These are phyloP conservation scores for Piezodorus guildinii DNA, from an alignment of 1,140 invertebrate genomes.

Conservation along the genomic window DNA sequence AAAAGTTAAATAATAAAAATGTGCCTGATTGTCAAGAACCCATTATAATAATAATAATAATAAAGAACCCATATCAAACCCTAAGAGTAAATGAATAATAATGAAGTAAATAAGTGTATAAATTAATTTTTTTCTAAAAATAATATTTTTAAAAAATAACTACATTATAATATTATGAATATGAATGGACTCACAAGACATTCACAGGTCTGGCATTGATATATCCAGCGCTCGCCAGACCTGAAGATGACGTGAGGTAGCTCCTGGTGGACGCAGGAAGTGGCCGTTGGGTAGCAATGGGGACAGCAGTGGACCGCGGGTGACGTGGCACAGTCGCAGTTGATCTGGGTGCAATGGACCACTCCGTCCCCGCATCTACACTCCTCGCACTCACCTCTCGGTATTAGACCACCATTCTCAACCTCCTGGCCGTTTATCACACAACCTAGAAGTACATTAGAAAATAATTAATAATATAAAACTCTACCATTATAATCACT, in stretches of 20 bases:
- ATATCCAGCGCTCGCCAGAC: conserved; percentile 75
- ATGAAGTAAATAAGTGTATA: no score
- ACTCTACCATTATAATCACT: no score
- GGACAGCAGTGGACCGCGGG: conserved; percentile 48
- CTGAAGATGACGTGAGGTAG: conserved; percentile 57
- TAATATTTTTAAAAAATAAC: no score
- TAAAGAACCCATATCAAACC: no score
- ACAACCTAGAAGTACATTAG: conserved; percentile 39
- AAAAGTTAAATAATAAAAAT: no score
- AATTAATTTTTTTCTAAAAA: no score
- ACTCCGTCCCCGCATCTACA: conserved; percentile 52
- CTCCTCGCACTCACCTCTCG: conserved; percentile 43
- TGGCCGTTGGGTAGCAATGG: conserved; percentile 52
- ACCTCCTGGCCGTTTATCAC: conserved; percentile 47
- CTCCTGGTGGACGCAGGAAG: conserved; percentile 66
- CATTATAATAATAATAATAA: no score
- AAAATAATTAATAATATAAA: neutral
- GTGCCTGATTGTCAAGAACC: no score
- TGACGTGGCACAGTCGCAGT: conserved; percentile 43
- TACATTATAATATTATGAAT: no score
- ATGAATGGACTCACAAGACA: conserved; percentile 53
- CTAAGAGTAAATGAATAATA: no score
- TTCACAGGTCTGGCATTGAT: conserved; percentile 82
- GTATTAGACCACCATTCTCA: conserved; percentile 40
- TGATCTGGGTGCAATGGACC: conserved; percentile 44